phyloP scores from a whole-genome alignment of 2,888 invertebrate genomes.

The Luperina testacea region DNA sequence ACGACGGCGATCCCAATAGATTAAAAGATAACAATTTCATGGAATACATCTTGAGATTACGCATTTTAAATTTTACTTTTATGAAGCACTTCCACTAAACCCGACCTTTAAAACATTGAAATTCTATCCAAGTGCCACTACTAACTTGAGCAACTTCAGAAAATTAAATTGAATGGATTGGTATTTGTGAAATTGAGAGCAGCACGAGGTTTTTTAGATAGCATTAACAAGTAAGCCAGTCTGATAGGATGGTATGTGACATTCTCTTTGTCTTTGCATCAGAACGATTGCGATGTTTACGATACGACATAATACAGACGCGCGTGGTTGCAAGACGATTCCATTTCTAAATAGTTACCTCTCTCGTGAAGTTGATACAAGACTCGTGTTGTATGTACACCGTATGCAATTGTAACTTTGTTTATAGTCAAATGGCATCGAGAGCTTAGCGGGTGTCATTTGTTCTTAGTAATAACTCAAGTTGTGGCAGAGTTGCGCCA shows the following conservation, averaged over 20 bases:
- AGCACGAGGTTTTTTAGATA: constrained; percentile 32
- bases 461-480: constrained; percentile 61
- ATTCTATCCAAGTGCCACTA: constrained; percentile 46
- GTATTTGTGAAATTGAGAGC: constrained; percentile 41
- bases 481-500: constrained; percentile 56
- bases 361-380: constrained; percentile 22
- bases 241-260: constrained; percentile 30
- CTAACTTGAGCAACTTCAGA: constrained; percentile 43
- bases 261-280: constrained; percentile 33
- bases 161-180: constrained; percentile 53
- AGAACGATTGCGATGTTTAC: constrained; percentile 35
- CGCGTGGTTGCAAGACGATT: constrained; percentile 29
- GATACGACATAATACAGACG: constrained; percentile 36
- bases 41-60: constrained; percentile 9
- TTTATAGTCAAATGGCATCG: constrained; percentile 41
- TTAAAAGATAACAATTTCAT: constrained; percentile 19
- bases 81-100: constrained; percentile 30
- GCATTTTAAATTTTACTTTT: constrained; percentile 17
- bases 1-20: constrained; percentile 25
- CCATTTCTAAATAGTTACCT: constrained; percentile 48
- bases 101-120: constrained; percentile 46
- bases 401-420: constrained; percentile 47
- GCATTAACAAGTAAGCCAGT: constrained; percentile 35
- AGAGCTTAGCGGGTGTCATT: constrained; percentile 54
- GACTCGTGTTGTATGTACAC: constrained; percentile 7